phyloP scores from a whole-genome alignment of 1,140 invertebrate species.

The Frieseomelitta varia region DNA sequence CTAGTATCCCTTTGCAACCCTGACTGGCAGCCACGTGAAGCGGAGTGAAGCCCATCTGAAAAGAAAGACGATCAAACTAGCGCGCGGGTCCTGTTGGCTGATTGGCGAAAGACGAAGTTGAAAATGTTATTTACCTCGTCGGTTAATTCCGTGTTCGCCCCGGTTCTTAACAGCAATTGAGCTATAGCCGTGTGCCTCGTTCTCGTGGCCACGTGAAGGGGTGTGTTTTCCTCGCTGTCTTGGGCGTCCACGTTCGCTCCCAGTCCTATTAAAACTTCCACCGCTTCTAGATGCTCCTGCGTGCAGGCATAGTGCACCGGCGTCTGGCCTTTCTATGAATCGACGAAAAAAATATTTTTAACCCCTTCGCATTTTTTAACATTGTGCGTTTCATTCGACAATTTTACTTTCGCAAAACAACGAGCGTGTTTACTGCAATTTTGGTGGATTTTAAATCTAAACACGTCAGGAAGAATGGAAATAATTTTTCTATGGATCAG shows the following conservation, averaged over 20 bases:
- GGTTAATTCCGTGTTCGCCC: slow-evolving; percentile 84
- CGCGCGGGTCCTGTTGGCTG: slow-evolving; percentile 9
- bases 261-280: slow-evolving; percentile 85
- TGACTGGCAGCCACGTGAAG: slow-evolving; percentile 89
- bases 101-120: not conserved
- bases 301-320: slow-evolving; percentile 89
- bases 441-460: no score
- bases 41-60: slow-evolving; percentile 87
- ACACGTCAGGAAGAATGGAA: no score
- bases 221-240: slow-evolving; percentile 90
- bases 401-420: no score
- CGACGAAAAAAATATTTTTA: slow-evolving; percentile 2
- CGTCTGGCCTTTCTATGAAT: slow-evolving; percentile 84
- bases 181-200: slow-evolving; percentile 90
- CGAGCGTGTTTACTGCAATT: no score
- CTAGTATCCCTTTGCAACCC: slow-evolving; percentile 88
- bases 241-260: slow-evolving; percentile 84
- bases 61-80: slow-evolving; percentile 49
- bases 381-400: no score
- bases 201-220: slow-evolving; percentile 91
- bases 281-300: slow-evolving; percentile 87
- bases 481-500: no score
- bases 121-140: slow-evolving; percentile 78
- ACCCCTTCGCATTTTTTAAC: no score
- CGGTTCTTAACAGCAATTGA: slow-evolving; percentile 85